phyloP scores from a whole-genome alignment of 2,797 vertebrate species.

The Gastrophryne carolinensis region DNA sequence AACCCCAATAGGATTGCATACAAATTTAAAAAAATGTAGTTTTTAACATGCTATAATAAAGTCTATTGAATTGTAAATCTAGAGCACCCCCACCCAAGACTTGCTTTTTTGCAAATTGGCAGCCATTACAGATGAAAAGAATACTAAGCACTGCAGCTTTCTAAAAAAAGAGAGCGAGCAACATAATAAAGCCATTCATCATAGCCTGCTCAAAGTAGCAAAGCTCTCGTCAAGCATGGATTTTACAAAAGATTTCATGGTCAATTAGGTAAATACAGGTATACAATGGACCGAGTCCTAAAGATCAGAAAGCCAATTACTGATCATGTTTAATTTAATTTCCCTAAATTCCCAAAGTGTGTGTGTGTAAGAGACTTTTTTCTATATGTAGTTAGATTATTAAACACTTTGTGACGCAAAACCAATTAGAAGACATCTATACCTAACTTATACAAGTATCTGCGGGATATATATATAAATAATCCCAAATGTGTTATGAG shows the following conservation, averaged over 20 bases:
- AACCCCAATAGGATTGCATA: neutral
- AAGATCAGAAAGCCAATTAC: constrained; percentile 74
- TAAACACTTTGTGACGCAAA: constrained; percentile 55
- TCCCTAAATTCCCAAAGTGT: constrained; percentile 65
- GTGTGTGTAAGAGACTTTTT: no score
- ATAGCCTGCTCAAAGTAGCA: constrained; percentile 64
- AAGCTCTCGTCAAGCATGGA: constrained; percentile 61
- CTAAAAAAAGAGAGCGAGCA: constrained; percentile 60
- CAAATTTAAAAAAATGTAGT: constrained; percentile 35
- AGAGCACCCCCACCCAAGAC: constrained; percentile 50
- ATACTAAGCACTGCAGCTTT: constrained; percentile 63
- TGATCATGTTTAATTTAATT: constrained; percentile 74
- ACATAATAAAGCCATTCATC: constrained; percentile 68
- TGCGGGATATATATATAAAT: no score
- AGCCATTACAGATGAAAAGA: constrained; percentile 60
- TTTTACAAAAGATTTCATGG: constrained; percentile 73
- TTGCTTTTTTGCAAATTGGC: constrained; percentile 53
- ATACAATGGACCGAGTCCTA: constrained; percentile 68
- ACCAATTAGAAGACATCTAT: constrained; percentile 52
- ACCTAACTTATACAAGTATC: constrained; percentile 31
- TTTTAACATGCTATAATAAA: constrained; percentile 55
- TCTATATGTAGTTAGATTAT: constrained; percentile 54
- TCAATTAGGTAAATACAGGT: constrained; percentile 77
- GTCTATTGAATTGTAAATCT: constrained; percentile 58
- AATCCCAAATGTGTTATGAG: no score